Conservation (phyloP, 2,797 vertebrate species). For the Pseudochirops corinnae region DNA sequence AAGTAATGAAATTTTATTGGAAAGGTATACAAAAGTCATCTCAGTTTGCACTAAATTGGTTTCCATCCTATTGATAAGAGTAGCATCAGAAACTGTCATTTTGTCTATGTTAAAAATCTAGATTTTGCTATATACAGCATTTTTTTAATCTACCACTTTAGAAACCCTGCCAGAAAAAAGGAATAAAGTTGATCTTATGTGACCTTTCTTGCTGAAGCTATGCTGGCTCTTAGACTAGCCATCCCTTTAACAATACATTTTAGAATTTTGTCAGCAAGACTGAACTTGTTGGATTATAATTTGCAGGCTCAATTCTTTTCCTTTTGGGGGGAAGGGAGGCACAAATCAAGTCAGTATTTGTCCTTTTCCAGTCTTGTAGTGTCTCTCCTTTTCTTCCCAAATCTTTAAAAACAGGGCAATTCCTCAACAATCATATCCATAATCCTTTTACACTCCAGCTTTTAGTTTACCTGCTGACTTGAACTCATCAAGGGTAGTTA, state of each 20-base stretch:
- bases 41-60: background rate
- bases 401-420: background rate
- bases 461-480: constrained; percentile 4
- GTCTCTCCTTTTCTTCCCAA: background rate
- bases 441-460: background rate
- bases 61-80: background rate
- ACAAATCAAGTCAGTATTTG: background rate
- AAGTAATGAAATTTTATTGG: background rate
- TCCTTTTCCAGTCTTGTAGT: background rate
- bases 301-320: background rate
- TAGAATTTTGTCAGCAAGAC: background rate
- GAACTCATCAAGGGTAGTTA: background rate
- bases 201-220: background rate
- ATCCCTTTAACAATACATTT: background rate
- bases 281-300: background rate
- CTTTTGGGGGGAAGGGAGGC: background rate
- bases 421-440: background rate
- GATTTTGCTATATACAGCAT: background rate
- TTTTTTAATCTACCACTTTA: background rate
- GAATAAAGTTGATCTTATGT: background rate
- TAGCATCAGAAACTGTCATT: background rate
- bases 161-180: background rate
- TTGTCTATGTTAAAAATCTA: background rate
- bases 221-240: fast-evolving
- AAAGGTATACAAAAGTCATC: background rate